Evolutionary conservation across 1,140 invertebrate species (phyloP), one percentile per base, ranked within the genome.

Genomic region (Caerostris darwini): DNA sequence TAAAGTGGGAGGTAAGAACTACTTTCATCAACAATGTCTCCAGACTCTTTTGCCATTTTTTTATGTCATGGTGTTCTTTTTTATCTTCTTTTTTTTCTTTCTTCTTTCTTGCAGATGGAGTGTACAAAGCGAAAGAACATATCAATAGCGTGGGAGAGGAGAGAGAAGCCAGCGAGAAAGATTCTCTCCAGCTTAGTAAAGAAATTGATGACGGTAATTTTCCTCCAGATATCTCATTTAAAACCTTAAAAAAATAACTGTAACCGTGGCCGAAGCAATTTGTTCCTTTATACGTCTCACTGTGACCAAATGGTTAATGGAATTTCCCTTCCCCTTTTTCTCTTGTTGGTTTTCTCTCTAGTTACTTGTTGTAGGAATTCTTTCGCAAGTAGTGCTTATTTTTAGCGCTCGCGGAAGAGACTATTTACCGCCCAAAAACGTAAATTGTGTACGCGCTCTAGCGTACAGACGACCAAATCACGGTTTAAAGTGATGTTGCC

Each of bases 211-310:
- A 89, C 81, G 92, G 92, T 93, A 93, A 93, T 85, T 83, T 34
- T 92, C 34, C 81, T 92, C 58, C n/a, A 85, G 58, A 92, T 92
- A 92, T 92, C 90, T 92, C 90, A 92, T 92, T 92, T 92, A 92
- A 92, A 92, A 77, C 90, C 67, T 83, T 67, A 92, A 91, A 91
- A 90, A 87, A 56, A 58, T 83, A 88, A 64, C 34, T 64, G 54
- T 54, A 69, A 57, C 56, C n/a, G 59, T 69, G 50, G n/a, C 19
- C 6, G 58, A 82, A 91, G 77, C 77, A 91, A 91, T 91, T 91
- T 91, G 90, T 91, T 50, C 71, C 50, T 12, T 61, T 82, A 82
- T 61, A 59, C 90, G 19, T 91, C 61, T 56, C 61, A 12, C 71
- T 58, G 69, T 81, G 58, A 50, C 58, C 69, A 85, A 64, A 85